phyloP scores from a whole-genome alignment of 2,113 vertebrate species.

The Herpetotheres cachinnans region DNA sequence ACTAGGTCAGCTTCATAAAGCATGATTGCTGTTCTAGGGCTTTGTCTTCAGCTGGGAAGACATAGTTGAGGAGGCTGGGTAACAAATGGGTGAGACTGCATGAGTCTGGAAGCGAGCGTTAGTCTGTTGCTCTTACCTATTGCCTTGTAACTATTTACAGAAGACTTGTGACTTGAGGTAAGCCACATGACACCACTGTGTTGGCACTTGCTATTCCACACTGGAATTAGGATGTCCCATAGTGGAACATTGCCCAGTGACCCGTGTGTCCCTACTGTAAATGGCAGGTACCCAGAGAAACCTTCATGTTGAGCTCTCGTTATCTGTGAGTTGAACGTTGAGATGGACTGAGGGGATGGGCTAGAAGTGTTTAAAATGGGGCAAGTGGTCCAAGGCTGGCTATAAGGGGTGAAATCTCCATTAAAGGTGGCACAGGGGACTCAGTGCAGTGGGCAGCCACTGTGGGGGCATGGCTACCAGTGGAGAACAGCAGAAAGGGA shows the following conservation, averaged over 20 bases:
- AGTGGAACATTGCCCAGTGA: not conserved
- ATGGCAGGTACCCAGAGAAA: not conserved
- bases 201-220: not conserved
- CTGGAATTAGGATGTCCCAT: not conserved
- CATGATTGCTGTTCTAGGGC: not conserved
- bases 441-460: not conserved
- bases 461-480: not conserved
- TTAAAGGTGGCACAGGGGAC: not conserved
- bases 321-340: not conserved
- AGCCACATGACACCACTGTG: not conserved
- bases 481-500: not conserved
- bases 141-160: not conserved
- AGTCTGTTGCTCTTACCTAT: not conserved
- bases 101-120: not conserved
- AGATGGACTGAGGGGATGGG: not conserved
- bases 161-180: not conserved
- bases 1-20: constrained; percentile 12
- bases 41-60: not conserved
- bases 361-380: not conserved
- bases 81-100: not conserved
- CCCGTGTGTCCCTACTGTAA: not conserved
- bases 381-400: accelerated
- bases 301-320: not conserved
- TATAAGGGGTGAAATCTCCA: not conserved
- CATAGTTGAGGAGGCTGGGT: not conserved